phyloP scores from a whole-genome alignment of 1,140 invertebrate species.

The Eriosoma lanigerum region DNA sequence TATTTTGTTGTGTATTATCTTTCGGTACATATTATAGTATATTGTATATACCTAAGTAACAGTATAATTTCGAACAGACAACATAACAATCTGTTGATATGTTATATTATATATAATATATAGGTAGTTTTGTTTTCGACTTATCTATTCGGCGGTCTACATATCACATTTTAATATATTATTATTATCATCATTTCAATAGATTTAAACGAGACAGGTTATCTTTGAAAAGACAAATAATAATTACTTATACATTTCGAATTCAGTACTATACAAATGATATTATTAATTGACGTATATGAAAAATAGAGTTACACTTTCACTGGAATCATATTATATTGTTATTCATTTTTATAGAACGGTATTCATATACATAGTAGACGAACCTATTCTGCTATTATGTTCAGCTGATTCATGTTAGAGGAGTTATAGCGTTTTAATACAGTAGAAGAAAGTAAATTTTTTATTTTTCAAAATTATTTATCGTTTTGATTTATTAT shows the following conservation, averaged over 20 bases:
- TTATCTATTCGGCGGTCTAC: background rate
- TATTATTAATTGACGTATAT: constrained; percentile 46
- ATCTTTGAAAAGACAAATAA: constrained; percentile 36
- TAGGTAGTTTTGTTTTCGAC: background rate
- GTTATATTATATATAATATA: too few relatives aligned
- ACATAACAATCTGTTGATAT: too few relatives aligned
- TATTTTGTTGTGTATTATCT: too few relatives aligned
- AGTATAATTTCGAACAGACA: too few relatives aligned
- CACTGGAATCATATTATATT: constrained; percentile 25
- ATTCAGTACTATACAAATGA: constrained; percentile 6
- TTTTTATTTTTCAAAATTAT: too few relatives aligned
- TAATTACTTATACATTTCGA: background rate
- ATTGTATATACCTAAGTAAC: too few relatives aligned
- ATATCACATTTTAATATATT: background rate
- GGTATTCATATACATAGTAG: constrained; percentile 10
- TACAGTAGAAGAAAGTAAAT: background rate
- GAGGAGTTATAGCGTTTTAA: constrained; percentile 30
- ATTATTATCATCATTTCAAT: constrained; percentile 1
- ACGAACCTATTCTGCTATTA: constrained; percentile 25
- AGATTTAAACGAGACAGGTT: background rate
- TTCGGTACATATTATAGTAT: too few relatives aligned
- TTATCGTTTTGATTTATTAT: too few relatives aligned
- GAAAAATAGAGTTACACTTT: constrained; percentile 44
- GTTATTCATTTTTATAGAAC: constrained; percentile 38
- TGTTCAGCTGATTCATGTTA: background rate